phyloP scores from a whole-genome alignment of 2,888 invertebrate species.

The Ephialtes manifestator region DNA sequence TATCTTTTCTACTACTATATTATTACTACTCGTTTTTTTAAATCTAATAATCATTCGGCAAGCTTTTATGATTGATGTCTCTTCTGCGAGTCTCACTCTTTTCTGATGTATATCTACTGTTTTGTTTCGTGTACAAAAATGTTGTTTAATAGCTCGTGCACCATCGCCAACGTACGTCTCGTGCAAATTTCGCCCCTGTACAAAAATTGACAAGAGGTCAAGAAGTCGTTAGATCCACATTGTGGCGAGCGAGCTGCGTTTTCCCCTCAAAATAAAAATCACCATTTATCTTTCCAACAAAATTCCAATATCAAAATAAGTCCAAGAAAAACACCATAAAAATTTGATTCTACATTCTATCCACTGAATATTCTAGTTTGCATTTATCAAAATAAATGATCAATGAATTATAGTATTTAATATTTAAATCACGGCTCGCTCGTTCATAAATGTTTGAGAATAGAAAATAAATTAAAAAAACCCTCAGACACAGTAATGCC shows the following conservation, averaged over 20 bases:
- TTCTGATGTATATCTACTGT: slow-evolving; percentile 28
- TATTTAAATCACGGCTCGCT: slow-evolving; percentile 44
- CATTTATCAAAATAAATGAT: background rate
- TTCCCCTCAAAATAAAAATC: background rate
- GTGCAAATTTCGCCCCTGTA: slow-evolving; percentile 65
- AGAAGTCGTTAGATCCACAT: slow-evolving; percentile 55
- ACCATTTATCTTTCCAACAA: background rate
- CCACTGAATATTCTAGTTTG: background rate
- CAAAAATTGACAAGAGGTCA: slow-evolving; percentile 35
- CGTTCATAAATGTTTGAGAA: slow-evolving; percentile 49
- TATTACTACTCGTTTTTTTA: slow-evolving; percentile 21
- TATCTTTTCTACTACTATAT: background rate
- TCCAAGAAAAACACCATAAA: background rate
- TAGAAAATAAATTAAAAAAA: slow-evolving; percentile 35
- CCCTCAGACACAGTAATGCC: slow-evolving; percentile 27
- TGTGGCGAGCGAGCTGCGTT: slow-evolving; percentile 48
- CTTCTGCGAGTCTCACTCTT: slow-evolving; percentile 49
- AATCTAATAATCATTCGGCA: slow-evolving; percentile 36
- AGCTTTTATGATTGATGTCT: slow-evolving; percentile 29
- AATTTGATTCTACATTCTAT: background rate
- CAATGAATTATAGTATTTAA: background rate
- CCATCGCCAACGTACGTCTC: slow-evolving; percentile 65
- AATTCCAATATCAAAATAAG: background rate
- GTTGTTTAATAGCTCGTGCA: slow-evolving; percentile 49
- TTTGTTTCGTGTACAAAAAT: slow-evolving; percentile 17